phyloP scores from a whole-genome alignment of 2,113 vertebrate species.

The Plecotus auritus region DNA sequence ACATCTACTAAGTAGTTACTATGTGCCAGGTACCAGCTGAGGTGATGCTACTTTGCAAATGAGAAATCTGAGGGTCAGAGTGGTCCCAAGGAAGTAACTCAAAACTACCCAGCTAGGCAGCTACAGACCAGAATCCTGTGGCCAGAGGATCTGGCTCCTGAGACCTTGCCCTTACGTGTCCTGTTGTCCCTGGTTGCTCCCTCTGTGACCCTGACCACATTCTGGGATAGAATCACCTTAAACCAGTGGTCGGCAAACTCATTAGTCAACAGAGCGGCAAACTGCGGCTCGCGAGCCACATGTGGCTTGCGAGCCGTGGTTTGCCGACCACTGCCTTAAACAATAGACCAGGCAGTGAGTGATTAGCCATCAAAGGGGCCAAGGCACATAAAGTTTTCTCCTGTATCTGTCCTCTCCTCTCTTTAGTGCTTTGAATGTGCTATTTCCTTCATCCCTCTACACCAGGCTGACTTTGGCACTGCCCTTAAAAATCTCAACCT shows the following conservation, averaged over 20 bases:
- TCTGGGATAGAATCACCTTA: background rate
- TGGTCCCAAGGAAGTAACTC: background rate
- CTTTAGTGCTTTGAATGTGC: background rate
- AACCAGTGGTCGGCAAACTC: too few species aligned
- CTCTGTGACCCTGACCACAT: background rate
- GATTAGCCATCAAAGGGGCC: background rate
- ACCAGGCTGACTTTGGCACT: background rate
- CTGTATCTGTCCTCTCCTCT: background rate
- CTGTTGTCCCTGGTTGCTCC: background rate
- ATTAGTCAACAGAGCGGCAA: too few species aligned
- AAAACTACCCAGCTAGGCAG: background rate
- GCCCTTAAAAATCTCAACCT: background rate
- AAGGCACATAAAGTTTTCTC: background rate
- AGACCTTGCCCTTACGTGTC: background rate
- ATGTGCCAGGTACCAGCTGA: background rate
- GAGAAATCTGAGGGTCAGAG: background rate
- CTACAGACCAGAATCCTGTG: background rate
- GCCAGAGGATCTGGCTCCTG: background rate
- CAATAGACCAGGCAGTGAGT: background rate
- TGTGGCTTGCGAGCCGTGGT: too few species aligned
- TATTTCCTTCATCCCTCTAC: background rate
- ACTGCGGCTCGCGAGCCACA: too few species aligned
- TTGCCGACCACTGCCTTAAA: background rate
- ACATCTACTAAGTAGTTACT: background rate
- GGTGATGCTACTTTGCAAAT: background rate